Percentiles rank a stretch among this genome's conserved stretches.
Conservation (phyloP, 1,140 invertebrate species). For the Leptopilina boulardi region DNA sequence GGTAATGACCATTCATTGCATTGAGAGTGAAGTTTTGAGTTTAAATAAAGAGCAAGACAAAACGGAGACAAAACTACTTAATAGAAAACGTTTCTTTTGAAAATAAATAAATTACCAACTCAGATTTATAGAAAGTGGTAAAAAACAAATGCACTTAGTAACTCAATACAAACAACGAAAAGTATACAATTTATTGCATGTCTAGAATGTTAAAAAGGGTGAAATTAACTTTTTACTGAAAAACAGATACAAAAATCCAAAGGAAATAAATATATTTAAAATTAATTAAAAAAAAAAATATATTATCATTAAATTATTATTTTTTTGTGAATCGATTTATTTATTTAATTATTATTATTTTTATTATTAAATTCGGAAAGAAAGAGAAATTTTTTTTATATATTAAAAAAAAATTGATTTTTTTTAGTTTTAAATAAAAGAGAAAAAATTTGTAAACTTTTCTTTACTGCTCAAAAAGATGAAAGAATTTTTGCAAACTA, state of each 20-base stretch:
- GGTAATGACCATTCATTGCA: conserved; percentile 10
- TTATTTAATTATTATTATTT: too few species aligned
- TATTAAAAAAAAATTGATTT: too few species aligned
- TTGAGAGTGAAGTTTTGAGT: conserved; percentile 12
- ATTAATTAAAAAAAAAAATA: too few species aligned
- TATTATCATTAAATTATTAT: too few species aligned
- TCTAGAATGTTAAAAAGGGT: background rate
- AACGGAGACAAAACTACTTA: background rate
- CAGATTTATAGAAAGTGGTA: background rate
- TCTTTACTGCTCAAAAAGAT: too few species aligned
- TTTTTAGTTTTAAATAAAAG: too few species aligned
- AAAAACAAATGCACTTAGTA: background rate
- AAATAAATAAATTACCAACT: conserved; percentile 1
- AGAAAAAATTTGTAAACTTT: too few species aligned
- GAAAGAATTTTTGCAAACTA: too few species aligned
- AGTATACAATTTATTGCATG: background rate
- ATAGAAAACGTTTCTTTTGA: conserved; percentile 13
- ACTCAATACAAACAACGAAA: background rate
- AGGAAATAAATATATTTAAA: too few species aligned
- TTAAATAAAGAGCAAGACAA: conserved; percentile 10
- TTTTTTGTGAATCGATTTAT: too few species aligned
- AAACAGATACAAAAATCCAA: background rate
- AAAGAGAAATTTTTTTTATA: too few species aligned
- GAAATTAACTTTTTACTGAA: background rate
- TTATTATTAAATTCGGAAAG: too few species aligned